Conservation (phyloP, 2,797 vertebrate species). For the Arctocebus calabarensis region DNA sequence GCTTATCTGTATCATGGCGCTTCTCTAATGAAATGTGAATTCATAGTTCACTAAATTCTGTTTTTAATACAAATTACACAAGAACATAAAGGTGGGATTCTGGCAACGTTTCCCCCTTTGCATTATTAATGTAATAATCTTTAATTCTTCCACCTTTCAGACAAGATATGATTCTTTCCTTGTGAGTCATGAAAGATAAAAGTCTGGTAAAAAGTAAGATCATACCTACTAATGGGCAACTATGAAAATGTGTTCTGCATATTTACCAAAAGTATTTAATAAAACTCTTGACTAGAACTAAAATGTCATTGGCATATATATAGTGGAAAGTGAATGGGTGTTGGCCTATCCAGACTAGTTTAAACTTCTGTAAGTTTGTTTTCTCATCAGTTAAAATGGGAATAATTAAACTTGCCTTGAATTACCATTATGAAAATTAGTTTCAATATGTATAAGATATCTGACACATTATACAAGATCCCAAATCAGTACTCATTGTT, state of each 20-base stretch:
- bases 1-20: not conserved
- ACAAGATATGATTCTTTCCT: not conserved
- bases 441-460: not conserved
- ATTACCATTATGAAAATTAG: not conserved
- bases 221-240: not conserved
- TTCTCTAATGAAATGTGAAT: not conserved
- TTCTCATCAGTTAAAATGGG: not conserved
- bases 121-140: not conserved
- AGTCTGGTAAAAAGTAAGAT: not conserved
- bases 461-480: not conserved
- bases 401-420: not conserved
- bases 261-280: conserved; percentile 2
- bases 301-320: not conserved
- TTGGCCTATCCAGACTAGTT: not conserved
- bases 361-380: not conserved
- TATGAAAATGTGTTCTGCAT: not conserved
- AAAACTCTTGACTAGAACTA: not conserved
- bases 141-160: not conserved
- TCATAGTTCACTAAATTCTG: not conserved
- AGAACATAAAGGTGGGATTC: not conserved
- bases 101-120: not conserved
- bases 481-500: not conserved
- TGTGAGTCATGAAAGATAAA: conserved; percentile 26
- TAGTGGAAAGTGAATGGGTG: not conserved
- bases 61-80: not conserved